Conservation (phyloP, 1,140 invertebrate species). For the Protaetia brevitarsis region DNA sequence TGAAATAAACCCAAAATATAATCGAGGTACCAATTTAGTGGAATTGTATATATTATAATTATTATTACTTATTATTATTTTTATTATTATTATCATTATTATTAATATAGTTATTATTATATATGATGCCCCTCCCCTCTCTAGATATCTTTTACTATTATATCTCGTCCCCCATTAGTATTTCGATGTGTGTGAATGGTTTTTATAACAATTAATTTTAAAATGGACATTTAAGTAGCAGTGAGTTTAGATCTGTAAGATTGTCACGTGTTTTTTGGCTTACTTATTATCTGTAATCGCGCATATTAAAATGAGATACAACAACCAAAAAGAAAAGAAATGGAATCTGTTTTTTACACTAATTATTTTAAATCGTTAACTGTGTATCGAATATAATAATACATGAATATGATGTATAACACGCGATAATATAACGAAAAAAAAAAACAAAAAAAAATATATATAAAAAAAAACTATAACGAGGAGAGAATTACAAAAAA, state of each 20-base stretch:
- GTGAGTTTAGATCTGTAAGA: conserved; percentile 30
- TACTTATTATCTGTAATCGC: too few relatives aligned
- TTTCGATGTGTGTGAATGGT: conserved; percentile 26
- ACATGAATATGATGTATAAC: too few relatives aligned
- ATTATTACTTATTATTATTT: too few relatives aligned
- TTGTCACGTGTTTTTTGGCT: conserved; percentile 24
- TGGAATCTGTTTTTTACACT: conserved; percentile 24
- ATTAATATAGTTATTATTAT: conserved; percentile 18
- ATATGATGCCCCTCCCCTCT: background rate
- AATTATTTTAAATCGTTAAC: conserved; percentile 23
- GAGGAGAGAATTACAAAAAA: background rate
- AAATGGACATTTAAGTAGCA: conserved; percentile 26
- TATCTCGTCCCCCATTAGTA: too few relatives aligned
- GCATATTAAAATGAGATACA: too few relatives aligned
- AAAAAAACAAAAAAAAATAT: too few relatives aligned
- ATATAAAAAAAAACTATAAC: background rate
- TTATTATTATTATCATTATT: conserved; percentile 21
- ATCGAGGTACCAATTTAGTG: conserved; percentile 24
- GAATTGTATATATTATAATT: too few relatives aligned
- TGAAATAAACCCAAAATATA: conserved; percentile 4
- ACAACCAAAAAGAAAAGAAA: too few relatives aligned
- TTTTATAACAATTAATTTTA: conserved; percentile 28
- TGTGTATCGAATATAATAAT: conserved; percentile 25
- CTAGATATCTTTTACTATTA: background rate
- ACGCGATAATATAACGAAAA: too few relatives aligned